Evolutionary conservation across 2,797 vertebrate genomes (phyloP), one percentile per base, ranked within the genome.

Genomic region (Karalla daura): DNA sequence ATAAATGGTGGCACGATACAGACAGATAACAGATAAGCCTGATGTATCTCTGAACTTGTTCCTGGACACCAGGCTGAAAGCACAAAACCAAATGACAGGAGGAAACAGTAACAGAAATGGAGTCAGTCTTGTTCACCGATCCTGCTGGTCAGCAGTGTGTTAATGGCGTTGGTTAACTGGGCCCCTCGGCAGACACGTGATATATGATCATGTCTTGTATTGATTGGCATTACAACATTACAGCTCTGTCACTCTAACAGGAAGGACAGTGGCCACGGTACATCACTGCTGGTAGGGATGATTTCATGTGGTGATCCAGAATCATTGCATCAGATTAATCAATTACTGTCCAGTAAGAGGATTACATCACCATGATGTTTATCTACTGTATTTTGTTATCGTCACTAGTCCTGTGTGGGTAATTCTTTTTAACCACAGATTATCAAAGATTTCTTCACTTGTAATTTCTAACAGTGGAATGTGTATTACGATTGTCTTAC

Each of bases 191-290:
- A 27, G 27, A 1, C 24, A 37, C 0, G 6, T 50, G 70, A 71
- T 50, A 61, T 15, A 10, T 12, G 47, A 71, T 71, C 39, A 12
- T 5, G 39, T 51, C 37, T 12, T 2, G 35, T 71, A 79, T 79
- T 60, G 82, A 81, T 60, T 13, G 51, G 4, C 28, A 5, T 33
- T 10, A 5, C 18, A 33, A 33, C 2, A 2, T 12, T 36, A 32
- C 2, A 43, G 32, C 43, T 20, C 7, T 20, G 44, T 43, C 47
- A 0, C 13, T 27, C 15, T 0, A 14, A 36, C 36, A 40, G 32
- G 45, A 37, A 11, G 5, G 10, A 11, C 21, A 15, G 44, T 1
- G 4, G 46, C 25, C 30, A 15, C 20, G 18, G 12, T 21, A 17
- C 9, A 17, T 36, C n/a, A 0, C 21, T 27, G 5, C 15, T 17